Evolutionary conservation across 2,888 invertebrate genomes (phyloP).

Genomic region (Euproctis similis): DNA sequence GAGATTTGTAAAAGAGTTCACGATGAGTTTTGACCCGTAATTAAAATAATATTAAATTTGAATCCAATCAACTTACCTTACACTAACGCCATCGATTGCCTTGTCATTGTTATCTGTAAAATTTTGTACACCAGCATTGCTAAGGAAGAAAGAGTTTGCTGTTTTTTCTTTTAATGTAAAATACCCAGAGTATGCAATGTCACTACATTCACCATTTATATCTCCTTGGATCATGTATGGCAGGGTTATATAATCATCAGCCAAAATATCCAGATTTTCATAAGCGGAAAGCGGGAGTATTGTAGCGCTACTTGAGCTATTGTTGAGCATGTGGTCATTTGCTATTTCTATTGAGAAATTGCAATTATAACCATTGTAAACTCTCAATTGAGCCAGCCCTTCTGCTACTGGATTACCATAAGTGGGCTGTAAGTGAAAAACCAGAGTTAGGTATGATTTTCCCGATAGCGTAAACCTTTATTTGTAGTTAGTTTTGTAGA

Average conservation of each 20-base stretch:
- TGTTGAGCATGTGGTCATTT: conserved; percentile 10
- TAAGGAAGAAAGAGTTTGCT: conserved; percentile 59
- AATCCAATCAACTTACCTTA: conserved; percentile 58
- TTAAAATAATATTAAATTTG: background rate
- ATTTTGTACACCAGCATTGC: conserved; percentile 32
- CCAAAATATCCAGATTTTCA: conserved; percentile 53
- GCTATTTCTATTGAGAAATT: conserved; percentile 51
- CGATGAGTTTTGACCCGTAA: conserved; percentile 49
- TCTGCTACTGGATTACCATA: conserved; percentile 75
- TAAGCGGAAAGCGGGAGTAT: conserved; percentile 54
- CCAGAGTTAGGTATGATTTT: no score
- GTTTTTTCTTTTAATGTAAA: conserved; percentile 46
- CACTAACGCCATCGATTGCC: conserved; percentile 49
- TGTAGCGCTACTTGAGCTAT: conserved; percentile 22
- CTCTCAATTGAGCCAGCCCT: conserved; percentile 78
- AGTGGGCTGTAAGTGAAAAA: conserved; percentile 56
- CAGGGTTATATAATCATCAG: conserved; percentile 31
- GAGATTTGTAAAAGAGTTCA: conserved; percentile 33
- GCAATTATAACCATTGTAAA: conserved; percentile 82
- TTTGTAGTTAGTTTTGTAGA: no score
- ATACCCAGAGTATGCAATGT: conserved; percentile 29
- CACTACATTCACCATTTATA: conserved; percentile 31
- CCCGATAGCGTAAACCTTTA: no score
- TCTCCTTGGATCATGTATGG: conserved; percentile 51
- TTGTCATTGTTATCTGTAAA: conserved; percentile 65